A percentile compares a stretch with the other conserved stretches of the same genome.
These are phyloP conservation scores for Mesitornis unicolor DNA, from an alignment of 2,113 vertebrate genomes.

Conservation along the genomic window DNA sequence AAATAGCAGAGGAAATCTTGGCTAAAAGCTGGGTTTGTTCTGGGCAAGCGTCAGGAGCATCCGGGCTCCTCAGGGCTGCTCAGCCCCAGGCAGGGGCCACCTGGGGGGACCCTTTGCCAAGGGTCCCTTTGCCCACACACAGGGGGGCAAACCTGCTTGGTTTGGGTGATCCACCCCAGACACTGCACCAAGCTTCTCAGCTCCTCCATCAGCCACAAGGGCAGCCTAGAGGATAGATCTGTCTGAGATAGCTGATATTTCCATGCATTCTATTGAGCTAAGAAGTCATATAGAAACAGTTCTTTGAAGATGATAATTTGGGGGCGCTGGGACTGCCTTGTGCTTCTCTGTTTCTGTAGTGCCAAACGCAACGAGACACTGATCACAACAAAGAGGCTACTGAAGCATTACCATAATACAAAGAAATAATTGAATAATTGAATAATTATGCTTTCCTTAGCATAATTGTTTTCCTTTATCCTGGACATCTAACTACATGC, in stretches of 20 bases:
- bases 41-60: not conserved
- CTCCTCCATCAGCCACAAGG: not conserved
- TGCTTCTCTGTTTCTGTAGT: not conserved
- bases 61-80: not conserved
- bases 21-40: not conserved
- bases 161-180: not conserved
- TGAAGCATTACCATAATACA: not conserved
- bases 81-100: not conserved
- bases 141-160: not conserved
- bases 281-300: not conserved
- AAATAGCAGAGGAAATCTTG: slow-evolving; percentile 8
- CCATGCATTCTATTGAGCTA: not conserved
- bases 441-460: not conserved
- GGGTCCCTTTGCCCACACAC: not conserved
- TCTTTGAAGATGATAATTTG: not conserved
- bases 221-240: not conserved
- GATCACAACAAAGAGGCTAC: not conserved
- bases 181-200: fast-evolving
- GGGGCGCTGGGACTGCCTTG: not conserved
- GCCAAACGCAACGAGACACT: not conserved
- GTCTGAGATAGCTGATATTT: not conserved
- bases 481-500: not conserved
- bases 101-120: not conserved
- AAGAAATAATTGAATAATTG: not conserved
- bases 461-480: not conserved